These are phyloP conservation scores for Coluber constrictor DNA, from an alignment of 2,797 vertebrate genomes.

Conservation along the genomic window DNA sequence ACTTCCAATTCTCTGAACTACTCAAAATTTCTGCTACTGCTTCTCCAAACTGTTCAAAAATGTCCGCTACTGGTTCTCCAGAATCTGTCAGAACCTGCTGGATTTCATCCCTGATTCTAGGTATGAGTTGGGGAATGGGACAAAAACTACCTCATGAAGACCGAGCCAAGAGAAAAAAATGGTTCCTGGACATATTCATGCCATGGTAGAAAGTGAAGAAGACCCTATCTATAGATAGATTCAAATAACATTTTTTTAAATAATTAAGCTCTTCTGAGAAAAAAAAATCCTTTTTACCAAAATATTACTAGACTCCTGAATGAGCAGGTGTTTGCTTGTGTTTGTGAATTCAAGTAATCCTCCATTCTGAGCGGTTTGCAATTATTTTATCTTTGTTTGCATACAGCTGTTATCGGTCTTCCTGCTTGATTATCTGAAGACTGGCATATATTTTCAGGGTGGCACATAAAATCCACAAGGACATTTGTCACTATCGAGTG, in stretches of 20 bases:
- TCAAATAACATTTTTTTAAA: neutral
- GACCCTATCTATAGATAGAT: neutral
- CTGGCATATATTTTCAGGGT: constrained; percentile 46
- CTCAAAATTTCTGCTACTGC: too few relatives aligned
- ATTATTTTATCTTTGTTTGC: constrained; percentile 42
- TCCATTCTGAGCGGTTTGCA: neutral
- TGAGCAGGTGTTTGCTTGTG: fast-evolving
- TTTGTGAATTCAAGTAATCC: neutral
- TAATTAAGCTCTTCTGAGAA: neutral
- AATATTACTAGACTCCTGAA: neutral
- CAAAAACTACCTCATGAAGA: neutral
- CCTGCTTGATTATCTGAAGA: constrained; percentile 36
- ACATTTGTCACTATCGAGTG: constrained; percentile 57
- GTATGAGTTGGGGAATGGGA: neutral
- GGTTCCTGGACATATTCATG: neutral
- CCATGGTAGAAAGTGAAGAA: neutral
- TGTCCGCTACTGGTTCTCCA: too few relatives aligned
- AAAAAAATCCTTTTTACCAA: neutral
- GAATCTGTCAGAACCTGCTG: too few relatives aligned
- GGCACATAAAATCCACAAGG: constrained; percentile 36
- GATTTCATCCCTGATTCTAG: neutral
- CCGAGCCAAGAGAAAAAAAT: neutral
- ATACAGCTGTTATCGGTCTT: constrained; percentile 50
- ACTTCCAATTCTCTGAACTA: too few relatives aligned
- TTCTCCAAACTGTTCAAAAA: too few relatives aligned